phyloP scores from a whole-genome alignment of 2,888 invertebrate species.

The Microctonus brassicae region DNA sequence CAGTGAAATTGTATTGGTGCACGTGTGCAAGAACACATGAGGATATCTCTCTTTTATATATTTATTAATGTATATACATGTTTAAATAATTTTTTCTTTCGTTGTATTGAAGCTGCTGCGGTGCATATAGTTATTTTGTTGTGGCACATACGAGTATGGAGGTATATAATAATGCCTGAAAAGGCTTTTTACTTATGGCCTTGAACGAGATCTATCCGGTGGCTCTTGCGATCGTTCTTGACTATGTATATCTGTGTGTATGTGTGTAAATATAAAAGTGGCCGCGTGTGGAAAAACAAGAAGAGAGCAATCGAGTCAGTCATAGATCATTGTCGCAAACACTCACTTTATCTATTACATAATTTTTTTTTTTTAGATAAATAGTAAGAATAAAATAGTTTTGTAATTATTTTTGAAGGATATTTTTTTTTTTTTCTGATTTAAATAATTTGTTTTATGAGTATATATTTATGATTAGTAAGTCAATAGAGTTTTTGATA shows the following conservation, averaged over 20 bases:
- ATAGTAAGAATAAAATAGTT: not conserved
- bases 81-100: not conserved
- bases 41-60: slow-evolving; percentile 1
- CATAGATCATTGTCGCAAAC: not conserved
- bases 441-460: not conserved
- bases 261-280: too few species aligned
- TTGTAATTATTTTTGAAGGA: too few species aligned
- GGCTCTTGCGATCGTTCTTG: slow-evolving; percentile 49
- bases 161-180: slow-evolving; percentile 63
- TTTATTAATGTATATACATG: not conserved
- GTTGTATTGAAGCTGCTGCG: slow-evolving; percentile 18
- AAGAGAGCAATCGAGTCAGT: not conserved
- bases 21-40: slow-evolving; percentile 40
- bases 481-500: slow-evolving; percentile 13
- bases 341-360: not conserved
- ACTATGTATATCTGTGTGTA: too few species aligned
- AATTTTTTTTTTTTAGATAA: not conserved
- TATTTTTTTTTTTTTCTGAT: not conserved
- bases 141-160: too few species aligned
- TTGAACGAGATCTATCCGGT: slow-evolving; percentile 69
- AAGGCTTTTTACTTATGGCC: slow-evolving; percentile 68
- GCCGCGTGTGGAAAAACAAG: slow-evolving; percentile 30
- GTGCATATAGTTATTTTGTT: slow-evolving; percentile 37
- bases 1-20: slow-evolving; percentile 42
- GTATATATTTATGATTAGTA: slow-evolving; percentile 18